Conservation (phyloP, 2,113 vertebrate genomes). For the Cygnus buccinator region DNA sequence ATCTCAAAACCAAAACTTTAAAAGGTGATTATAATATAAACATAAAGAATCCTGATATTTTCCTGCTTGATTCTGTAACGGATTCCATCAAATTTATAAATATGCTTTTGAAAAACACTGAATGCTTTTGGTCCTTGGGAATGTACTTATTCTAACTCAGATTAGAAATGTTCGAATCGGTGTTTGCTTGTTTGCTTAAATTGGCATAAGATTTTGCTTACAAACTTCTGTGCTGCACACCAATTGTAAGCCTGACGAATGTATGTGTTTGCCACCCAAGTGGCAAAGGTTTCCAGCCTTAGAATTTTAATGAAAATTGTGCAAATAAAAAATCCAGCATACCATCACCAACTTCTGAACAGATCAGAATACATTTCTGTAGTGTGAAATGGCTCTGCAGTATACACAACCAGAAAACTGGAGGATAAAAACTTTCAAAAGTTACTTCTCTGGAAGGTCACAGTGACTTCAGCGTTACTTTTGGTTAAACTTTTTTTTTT, state of each 20-base stretch:
- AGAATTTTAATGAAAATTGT: background rate
- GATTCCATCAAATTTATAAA: background rate
- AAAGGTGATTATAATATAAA: background rate
- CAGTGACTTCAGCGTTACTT: background rate
- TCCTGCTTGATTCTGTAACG: background rate
- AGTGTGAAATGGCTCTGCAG: background rate
- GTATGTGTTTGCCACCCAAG: background rate
- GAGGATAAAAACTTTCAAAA: background rate
- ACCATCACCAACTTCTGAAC: background rate
- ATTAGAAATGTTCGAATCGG: background rate
- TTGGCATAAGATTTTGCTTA: background rate
- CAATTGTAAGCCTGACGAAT: background rate
- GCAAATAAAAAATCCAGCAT: background rate
- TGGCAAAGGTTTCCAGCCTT: background rate
- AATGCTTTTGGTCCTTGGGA: background rate
- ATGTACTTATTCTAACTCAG: background rate
- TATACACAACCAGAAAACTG: background rate
- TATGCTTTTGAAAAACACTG: background rate
- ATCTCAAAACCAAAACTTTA: background rate
- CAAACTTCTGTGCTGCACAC: background rate
- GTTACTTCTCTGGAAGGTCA: background rate
- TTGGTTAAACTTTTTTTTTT: background rate
- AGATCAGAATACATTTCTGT: background rate
- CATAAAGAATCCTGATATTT: background rate
- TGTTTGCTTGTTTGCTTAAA: background rate